Conservation (phyloP, 2,797 vertebrate genomes). For the Gallirallus australis region DNA sequence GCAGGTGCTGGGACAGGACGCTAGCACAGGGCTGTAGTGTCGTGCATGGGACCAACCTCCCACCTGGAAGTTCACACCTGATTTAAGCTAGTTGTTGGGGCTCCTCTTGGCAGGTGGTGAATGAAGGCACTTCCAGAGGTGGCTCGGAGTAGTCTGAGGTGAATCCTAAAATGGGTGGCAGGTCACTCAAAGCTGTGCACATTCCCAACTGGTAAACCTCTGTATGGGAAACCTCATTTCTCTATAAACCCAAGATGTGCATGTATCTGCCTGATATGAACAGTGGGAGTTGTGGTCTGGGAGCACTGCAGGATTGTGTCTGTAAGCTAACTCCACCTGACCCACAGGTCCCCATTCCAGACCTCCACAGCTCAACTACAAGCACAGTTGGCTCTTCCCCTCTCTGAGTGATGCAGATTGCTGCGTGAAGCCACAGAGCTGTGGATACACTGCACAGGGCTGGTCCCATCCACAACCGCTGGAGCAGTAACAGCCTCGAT, state of each 20-base stretch:
- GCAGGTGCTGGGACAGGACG: not conserved
- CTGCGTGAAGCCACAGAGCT: rapidly evolving
- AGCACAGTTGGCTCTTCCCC: not conserved
- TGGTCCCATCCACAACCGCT: not conserved
- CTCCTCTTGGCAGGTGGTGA: not conserved
- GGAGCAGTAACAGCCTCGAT: not conserved
- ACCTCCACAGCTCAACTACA: not conserved
- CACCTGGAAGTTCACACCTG: not conserved
- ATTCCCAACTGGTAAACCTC: not conserved
- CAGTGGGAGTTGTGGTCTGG: not conserved
- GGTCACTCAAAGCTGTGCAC: not conserved
- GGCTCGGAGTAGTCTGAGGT: not conserved
- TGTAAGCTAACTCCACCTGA: not conserved
- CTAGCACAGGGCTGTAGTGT: not conserved
- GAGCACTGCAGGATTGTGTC: not conserved
- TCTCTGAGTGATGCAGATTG: not conserved
- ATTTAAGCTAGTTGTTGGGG: not conserved
- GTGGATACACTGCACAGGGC: not conserved
- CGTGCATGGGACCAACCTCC: not conserved
- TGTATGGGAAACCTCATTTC: not conserved
- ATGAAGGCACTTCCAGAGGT: not conserved
- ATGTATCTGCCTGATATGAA: not conserved
- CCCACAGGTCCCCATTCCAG: not conserved
- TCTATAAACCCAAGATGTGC: not conserved
- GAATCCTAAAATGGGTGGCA: not conserved